Evolutionary conservation across 2,797 vertebrate genomes (phyloP), one percentile per base, ranked within the genome.

Genomic region (Neomorphus geoffroyi): DNA sequence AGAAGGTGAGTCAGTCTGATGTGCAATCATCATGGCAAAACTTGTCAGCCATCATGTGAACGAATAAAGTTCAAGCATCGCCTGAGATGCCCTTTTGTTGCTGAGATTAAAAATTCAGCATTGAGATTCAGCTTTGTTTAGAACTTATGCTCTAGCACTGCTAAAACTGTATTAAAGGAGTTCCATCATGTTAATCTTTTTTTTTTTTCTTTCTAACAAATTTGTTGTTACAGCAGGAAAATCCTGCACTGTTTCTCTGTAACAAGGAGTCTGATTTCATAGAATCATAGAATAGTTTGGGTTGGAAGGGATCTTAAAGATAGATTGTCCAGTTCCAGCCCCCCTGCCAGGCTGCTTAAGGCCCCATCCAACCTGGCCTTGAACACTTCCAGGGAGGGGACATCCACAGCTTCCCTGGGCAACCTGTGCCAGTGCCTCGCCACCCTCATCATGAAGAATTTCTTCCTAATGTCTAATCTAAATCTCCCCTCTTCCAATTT

Each of bases 31-130:
- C 28, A 32, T 13, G 13, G 3, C 71, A 69, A 69, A 89, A 67
- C 28, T 18, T 27, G 11, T 26, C 19, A 75, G 22, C 45, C 56
- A 18, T 33, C 28, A 9, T 0, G 0, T n/a, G 15, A 4, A 2
- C 45, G 18, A 32, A 0, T 41, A 37, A 35, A 80, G 33, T 39
- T 50, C 30, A 35, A 14, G 7, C 28, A 41, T 33, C 9, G 13
- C 28, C 64, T 33, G 21, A 60, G n/a, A n/a, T 39, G 26, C 46
- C 37, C 0, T 23, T 2, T 67, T 54, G 39, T n/a, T 89, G 28
- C 33, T 33, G 27, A 90, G 32, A 79, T 43, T 51, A 85, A 65
- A 45, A 83, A 56, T 86, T 91, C 54, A 45, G 7, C 16, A 54
- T 5, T 14, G 16, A 78, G 43, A 37, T 32, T 8, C 77, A 28